Percentiles rank a stretch among this genome's conserved stretches.
These are phyloP conservation scores for Trichonephila clavipes DNA, from an alignment of 1,140 invertebrate genomes.

Conservation along the genomic window DNA sequence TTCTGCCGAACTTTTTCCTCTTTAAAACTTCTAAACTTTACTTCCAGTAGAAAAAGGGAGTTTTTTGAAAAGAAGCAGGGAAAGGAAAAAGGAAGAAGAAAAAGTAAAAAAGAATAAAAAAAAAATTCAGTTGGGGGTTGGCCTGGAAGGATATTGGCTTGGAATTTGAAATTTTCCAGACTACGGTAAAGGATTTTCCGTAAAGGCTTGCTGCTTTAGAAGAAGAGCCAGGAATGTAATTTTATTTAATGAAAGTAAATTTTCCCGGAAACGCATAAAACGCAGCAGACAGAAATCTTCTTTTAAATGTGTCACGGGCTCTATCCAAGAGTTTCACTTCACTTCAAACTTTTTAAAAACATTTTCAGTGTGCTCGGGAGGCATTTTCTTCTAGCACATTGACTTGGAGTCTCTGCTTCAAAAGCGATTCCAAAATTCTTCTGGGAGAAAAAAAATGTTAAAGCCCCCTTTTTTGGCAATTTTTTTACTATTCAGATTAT, in stretches of 20 bases:
- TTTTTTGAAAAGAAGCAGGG: slow-evolving; percentile 8
- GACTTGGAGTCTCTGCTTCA: neutral
- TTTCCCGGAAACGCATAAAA: slow-evolving; percentile 19
- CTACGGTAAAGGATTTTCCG: neutral
- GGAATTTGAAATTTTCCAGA: slow-evolving; percentile 57
- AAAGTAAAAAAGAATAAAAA: neutral
- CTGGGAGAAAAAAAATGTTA: too few species aligned
- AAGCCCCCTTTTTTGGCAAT: too few species aligned
- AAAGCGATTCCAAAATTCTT: too few species aligned
- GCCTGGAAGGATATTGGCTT: slow-evolving; percentile 49
- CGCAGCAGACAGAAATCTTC: neutral
- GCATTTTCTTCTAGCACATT: neutral
- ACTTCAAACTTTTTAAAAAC: neutral
- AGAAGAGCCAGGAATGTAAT: slow-evolving; percentile 22
- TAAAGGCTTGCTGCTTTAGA: neutral
- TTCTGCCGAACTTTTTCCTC: slow-evolving; percentile 56
- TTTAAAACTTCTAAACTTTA: slow-evolving; percentile 74
- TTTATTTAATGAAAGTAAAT: slow-evolving; percentile 39
- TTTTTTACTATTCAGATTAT: too few species aligned
- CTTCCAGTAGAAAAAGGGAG: slow-evolving; percentile 29
- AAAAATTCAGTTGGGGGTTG: neutral
- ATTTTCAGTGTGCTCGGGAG: neutral
- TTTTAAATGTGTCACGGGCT: slow-evolving; percentile 13
- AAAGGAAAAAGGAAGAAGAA: neutral
- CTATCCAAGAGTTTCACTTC: neutral